These are phyloP conservation scores for Chaenocephalus aceratus DNA, from an alignment of 2,113 vertebrate species.

Conservation along the genomic window DNA sequence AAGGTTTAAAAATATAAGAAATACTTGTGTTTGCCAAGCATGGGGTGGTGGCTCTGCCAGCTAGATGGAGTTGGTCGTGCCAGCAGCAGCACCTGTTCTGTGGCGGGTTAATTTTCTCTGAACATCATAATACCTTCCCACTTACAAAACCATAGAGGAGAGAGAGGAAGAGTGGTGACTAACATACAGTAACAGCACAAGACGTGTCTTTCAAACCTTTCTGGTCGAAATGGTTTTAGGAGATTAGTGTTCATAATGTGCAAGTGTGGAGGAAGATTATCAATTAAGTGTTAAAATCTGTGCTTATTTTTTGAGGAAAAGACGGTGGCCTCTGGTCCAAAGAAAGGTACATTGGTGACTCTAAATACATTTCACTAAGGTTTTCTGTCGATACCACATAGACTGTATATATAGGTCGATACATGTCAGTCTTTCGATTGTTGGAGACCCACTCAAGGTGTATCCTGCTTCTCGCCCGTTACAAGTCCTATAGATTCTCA, in stretches of 20 bases:
- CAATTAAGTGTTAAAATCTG: too few species aligned
- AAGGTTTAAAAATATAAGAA: background rate
- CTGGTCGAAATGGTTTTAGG: background rate
- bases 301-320: too few species aligned
- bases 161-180: background rate
- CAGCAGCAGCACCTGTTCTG: background rate
- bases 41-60: background rate
- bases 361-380: too few species aligned
- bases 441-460: too few species aligned
- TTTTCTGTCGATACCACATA: too few species aligned
- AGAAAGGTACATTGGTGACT: too few species aligned
- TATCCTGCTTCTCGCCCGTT: too few species aligned
- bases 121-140: constrained; percentile 13
- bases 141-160: background rate
- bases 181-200: too few species aligned
- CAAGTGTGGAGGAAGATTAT: background rate
- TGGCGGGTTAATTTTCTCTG: background rate
- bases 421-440: too few species aligned
- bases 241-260: background rate
- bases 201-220: background rate
- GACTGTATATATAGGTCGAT: too few species aligned
- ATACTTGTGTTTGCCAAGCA: background rate
- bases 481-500: too few species aligned
- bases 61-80: background rate
- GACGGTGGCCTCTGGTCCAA: too few species aligned